Evolutionary conservation across 2,113 vertebrate species (phyloP).

Genomic region (Hystrix brachyura): DNA sequence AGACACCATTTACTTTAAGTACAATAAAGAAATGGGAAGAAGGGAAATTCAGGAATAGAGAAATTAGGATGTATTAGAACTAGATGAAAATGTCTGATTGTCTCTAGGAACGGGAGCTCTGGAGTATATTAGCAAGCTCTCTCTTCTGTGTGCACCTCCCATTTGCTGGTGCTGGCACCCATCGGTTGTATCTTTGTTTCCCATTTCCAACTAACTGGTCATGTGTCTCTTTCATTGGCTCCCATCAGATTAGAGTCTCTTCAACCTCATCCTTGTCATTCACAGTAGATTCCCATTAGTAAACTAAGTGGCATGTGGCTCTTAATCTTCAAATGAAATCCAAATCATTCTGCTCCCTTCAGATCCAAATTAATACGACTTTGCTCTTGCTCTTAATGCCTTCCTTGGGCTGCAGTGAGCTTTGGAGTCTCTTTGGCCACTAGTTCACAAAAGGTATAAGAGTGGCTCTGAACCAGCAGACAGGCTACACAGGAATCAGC

Average conservation of each 20-base stretch:
- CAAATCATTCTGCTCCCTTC: neutral
- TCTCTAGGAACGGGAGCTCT: neutral
- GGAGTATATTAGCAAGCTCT: neutral
- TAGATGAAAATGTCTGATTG: neutral
- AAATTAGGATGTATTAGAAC: neutral
- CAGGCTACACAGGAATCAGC: neutral
- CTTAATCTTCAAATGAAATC: neutral
- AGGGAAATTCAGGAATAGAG: neutral
- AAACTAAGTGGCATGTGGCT: neutral
- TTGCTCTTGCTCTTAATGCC: neutral
- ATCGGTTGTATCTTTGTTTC: neutral
- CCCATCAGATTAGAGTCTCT: neutral
- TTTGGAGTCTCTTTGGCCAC: neutral
- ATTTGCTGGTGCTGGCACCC: neutral
- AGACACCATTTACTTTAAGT: slow-evolving; percentile 14
- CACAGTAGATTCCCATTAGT: neutral
- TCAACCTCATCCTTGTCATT: neutral
- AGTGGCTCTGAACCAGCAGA: neutral
- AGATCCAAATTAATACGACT: neutral
- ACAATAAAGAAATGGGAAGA: neutral
- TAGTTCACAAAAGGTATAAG: neutral
- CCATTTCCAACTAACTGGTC: neutral
- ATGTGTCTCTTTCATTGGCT: neutral
- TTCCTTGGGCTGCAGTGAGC: neutral
- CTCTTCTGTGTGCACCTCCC: neutral